phyloP scores from a whole-genome alignment of 2,113 vertebrate genomes.

The Xyliphius kryptos region DNA sequence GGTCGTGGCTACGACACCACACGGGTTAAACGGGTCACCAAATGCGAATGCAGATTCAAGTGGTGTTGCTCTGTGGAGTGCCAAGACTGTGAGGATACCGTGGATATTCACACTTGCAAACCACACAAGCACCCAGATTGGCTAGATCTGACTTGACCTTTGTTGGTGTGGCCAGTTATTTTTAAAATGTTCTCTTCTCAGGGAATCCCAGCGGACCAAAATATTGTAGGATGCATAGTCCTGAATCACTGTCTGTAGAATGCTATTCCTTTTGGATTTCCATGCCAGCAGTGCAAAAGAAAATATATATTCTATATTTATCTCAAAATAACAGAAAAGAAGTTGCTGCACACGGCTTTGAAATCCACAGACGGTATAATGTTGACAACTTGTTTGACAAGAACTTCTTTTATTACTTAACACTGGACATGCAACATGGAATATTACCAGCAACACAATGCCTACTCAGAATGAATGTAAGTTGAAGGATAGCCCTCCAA shows the following conservation, averaged over 20 bases:
- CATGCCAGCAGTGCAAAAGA: constrained; percentile 3
- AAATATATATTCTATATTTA: no score
- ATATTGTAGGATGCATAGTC: constrained; percentile 51
- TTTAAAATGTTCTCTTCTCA: constrained; percentile 40
- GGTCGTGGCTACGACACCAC: constrained; percentile 95
- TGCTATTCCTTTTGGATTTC: constrained; percentile 22
- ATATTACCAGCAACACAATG: no score
- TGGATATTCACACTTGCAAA: constrained; percentile 95
- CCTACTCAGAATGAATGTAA: no score
- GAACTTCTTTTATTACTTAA: no score
- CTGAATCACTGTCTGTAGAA: constrained; percentile 17
- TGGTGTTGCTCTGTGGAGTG: constrained; percentile 97
- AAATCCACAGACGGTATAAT: no score
- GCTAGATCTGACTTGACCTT: constrained; percentile 79
- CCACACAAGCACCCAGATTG: constrained; percentile 88
- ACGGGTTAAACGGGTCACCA: constrained; percentile 80
- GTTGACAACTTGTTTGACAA: no score
- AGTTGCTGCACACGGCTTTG: no score
- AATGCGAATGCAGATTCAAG: constrained; percentile 98
- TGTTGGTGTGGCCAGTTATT: constrained; percentile 2
- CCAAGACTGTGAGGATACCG: constrained; percentile 86
- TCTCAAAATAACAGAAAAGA: no score
- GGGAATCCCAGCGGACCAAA: constrained; percentile 43
- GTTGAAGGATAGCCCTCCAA: no score
- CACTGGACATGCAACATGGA: no score